Base-by-base conservation (phyloP, 30 jellyfish, hydroid and myxozoan genomes). In the Aurelia aurita complex sp. Pacific region DNA sequence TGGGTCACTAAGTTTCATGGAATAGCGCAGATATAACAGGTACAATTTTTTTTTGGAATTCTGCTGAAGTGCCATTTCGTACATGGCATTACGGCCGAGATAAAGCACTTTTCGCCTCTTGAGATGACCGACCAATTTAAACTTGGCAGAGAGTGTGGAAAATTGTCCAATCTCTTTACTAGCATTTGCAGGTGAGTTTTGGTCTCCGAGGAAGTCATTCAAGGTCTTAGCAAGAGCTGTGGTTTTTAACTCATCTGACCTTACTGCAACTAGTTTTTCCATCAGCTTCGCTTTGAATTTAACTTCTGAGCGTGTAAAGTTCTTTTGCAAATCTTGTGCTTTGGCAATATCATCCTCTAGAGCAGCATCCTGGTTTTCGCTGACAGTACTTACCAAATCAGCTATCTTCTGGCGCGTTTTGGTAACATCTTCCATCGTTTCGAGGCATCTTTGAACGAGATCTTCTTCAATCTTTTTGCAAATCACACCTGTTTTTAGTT, bases 31-130 rank as follows among this genome's bases (percentile, higher is more conserved):
- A 57, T 61, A 63, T 23, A 85, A 32, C 11, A 74, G 23, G 76
- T 85, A 85, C 3, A 85, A 68, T 67, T 85, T 85, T 68, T 53
- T 85, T 64, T 62, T 53, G 10, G 54, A 35, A 38, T 74, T 85
- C 54, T 63, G 94, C 11, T 10, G 69, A 62, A 85, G 94, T 1
- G 94, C 94, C n/a, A 75, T 71, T 67, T 85, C 94, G n/a, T 53
- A 53, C 11, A 76, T 73, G 54, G 67, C 23, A 7, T 34, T 42
- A 23, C 77, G 38, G 34, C 94, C 94, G 35, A 74, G 76, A 55
- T 53, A 85, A 19, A 85, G 16, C 17, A 85, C 94, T 12, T 66
- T 23, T 43, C 75, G 64, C 14, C 60, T 40, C 64, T 63, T 54
- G 11, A 85, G 74, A 33, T 85, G 67, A 13, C 12, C n/a, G 62